Percentiles rank a stretch among this genome's conserved stretches.
Conservation (phyloP, 2,797 vertebrate genomes). For the Catharus ustulatus region DNA sequence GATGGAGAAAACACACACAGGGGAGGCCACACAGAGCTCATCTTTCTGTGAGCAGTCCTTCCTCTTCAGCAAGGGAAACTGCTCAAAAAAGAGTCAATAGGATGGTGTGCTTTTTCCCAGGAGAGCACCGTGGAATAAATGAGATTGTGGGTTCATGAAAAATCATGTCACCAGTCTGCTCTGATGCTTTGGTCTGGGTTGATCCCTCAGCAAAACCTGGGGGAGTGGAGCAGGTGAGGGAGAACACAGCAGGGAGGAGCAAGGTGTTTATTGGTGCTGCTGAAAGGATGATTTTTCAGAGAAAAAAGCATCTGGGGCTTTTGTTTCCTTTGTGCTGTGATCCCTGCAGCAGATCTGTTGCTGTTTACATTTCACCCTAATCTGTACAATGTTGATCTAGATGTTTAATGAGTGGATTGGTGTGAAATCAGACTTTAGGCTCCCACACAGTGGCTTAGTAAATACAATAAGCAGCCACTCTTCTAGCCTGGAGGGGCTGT, state of each 20-base stretch:
- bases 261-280: slow-evolving; percentile 5
- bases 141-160: slow-evolving; percentile 36
- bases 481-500: slow-evolving; percentile 32
- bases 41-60: not conserved
- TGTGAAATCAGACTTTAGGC: slow-evolving; percentile 57
- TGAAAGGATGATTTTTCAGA: not conserved
- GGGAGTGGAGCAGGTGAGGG: slow-evolving; percentile 34
- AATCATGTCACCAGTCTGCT: not conserved
- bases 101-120: not conserved
- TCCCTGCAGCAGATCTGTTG: slow-evolving; percentile 15
- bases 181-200: not conserved
- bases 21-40: not conserved
- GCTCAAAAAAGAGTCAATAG: not conserved
- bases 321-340: not conserved
- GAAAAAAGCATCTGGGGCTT: not conserved
- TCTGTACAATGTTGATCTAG: slow-evolving; percentile 49
- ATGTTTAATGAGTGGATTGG: slow-evolving; percentile 61
- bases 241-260: not conserved
- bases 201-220: slow-evolving; percentile 36
- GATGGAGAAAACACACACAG: not conserved
- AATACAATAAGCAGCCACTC: slow-evolving; percentile 59
- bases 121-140: not conserved
- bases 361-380: slow-evolving; percentile 40
- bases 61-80: not conserved
- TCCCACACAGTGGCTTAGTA: slow-evolving; percentile 38